phyloP scores from a whole-genome alignment of 2,797 vertebrate genomes.

The Platalea minor region DNA sequence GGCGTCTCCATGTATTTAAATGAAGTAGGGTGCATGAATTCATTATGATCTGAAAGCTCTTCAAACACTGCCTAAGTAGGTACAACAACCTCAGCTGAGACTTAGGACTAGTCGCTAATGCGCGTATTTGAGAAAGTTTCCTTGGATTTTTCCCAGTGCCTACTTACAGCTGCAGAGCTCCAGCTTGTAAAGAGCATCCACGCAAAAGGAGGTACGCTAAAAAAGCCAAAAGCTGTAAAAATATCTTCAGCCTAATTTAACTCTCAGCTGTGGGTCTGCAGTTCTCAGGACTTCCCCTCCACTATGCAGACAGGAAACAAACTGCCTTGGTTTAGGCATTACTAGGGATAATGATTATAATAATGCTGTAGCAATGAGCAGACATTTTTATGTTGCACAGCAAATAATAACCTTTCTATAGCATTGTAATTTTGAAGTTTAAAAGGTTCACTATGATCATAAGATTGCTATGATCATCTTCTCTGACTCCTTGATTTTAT shows the following conservation, averaged over 20 bases:
- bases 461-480: not conserved
- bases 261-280: not conserved
- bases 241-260: not conserved
- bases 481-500: not conserved
- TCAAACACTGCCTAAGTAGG: not conserved
- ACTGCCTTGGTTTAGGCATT: not conserved
- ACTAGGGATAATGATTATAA: not conserved
- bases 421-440: not conserved
- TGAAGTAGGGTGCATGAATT: not conserved
- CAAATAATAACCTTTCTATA: not conserved
- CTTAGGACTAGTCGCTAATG: not conserved
- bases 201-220: not conserved
- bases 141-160: not conserved
- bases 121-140: not conserved
- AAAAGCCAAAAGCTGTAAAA: conserved; percentile 15
- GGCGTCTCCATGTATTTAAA: not conserved
- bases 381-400: not conserved
- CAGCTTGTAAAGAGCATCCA: not conserved
- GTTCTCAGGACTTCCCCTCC: not conserved
- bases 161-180: not conserved
- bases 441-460: not conserved
- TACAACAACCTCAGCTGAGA: not conserved
- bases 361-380: not conserved
- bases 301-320: not conserved
- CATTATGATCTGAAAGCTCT: not conserved